A percentile compares a stretch with the other conserved stretches of the same genome.
Conservation (phyloP, 2,888 invertebrate species). For the Ceriagrion tenellum region DNA sequence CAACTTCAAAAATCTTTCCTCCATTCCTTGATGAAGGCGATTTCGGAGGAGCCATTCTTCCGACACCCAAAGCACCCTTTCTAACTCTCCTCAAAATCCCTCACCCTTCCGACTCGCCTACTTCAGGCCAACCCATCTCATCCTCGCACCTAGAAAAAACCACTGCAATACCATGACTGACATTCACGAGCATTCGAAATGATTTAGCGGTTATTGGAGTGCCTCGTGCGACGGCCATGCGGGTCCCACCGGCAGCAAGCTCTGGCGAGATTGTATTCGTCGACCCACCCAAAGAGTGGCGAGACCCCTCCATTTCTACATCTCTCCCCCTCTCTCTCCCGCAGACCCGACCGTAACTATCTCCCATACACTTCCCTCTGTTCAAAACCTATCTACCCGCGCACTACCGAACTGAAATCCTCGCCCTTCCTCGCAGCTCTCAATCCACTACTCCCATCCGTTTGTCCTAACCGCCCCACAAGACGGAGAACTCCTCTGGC, state of each 20-base stretch:
- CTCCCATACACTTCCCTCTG: background rate
- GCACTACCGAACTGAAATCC: background rate
- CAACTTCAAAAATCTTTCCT: background rate
- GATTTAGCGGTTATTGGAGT: conserved; percentile 60
- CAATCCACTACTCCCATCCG: background rate
- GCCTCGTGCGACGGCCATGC: conserved; percentile 48
- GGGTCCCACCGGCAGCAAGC: background rate
- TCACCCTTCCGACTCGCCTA: background rate
- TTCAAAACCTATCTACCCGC: background rate
- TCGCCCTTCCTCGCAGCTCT: too few relatives aligned
- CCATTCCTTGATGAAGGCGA: too few relatives aligned
- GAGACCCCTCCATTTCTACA: background rate
- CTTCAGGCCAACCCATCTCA: background rate
- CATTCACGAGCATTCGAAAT: conserved; percentile 50
- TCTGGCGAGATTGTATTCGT: background rate
- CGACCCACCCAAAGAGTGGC: background rate
- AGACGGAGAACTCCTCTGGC: too few relatives aligned
- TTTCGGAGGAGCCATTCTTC: too few relatives aligned
- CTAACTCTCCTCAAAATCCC: background rate
- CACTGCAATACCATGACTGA: conserved; percentile 51
- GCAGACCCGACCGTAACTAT: background rate
- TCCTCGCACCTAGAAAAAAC: background rate
- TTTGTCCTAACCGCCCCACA: too few relatives aligned
- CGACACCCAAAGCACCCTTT: background rate
- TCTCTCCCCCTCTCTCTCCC: background rate